A percentile compares a stretch with the other conserved stretches of the same genome.
phyloP scores from a whole-genome alignment of 2,797 vertebrate species.

The Phrynocephalus forsythii region DNA sequence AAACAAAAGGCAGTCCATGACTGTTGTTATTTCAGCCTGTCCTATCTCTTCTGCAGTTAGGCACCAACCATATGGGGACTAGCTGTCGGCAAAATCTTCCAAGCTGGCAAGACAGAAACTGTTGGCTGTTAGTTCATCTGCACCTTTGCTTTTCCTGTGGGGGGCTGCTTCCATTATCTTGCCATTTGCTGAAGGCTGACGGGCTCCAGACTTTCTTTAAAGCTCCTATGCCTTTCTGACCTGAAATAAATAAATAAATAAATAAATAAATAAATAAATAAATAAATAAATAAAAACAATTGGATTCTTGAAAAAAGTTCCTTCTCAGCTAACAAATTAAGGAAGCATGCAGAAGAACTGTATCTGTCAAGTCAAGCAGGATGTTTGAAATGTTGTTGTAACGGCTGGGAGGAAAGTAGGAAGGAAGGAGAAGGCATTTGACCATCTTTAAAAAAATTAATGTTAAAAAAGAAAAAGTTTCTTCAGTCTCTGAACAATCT shows the following conservation, averaged over 20 bases:
- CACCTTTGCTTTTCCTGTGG: constrained; percentile 29
- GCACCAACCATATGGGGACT: constrained; percentile 67
- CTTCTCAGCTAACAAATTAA: constrained; percentile 82
- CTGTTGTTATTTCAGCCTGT: constrained; percentile 48
- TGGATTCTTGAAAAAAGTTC: constrained; percentile 58
- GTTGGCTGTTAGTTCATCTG: constrained; percentile 66
- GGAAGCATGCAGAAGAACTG: constrained; percentile 82
- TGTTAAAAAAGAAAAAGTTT: constrained; percentile 51
- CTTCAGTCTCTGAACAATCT: no score
- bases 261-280: not conserved
- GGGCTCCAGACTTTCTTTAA: constrained; percentile 63
- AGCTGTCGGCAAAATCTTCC: constrained; percentile 62
- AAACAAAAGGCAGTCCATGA: constrained; percentile 45
- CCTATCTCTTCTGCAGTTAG: constrained; percentile 53
- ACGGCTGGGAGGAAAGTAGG: constrained; percentile 60
- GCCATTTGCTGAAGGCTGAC: constrained; percentile 67
- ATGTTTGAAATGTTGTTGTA: constrained; percentile 61
- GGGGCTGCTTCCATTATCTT: constrained; percentile 51
- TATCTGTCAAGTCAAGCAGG: constrained; percentile 84
- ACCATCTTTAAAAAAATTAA: constrained; percentile 50
- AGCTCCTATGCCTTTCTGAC: constrained; percentile 57
- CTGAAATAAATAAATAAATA: constrained; percentile 2
- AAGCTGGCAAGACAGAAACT: constrained; percentile 63
- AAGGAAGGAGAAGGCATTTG: constrained; percentile 58
- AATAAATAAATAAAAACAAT: constrained; percentile 3